phyloP scores from a whole-genome alignment of 2,113 vertebrate genomes.

The Corvus moneduloides region DNA sequence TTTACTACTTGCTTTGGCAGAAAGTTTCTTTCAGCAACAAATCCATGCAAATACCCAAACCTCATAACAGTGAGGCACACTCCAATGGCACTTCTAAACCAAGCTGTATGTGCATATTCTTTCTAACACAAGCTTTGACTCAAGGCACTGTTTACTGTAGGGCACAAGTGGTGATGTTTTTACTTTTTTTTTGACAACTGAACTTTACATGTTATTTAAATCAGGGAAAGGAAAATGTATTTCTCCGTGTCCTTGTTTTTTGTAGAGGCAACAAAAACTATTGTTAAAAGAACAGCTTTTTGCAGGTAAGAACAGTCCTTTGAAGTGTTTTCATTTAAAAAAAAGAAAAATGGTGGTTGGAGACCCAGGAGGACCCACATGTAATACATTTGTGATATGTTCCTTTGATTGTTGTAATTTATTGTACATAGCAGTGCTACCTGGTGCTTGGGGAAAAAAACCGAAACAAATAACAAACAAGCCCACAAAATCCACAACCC shows the following conservation, averaged over 20 bases:
- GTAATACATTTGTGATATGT: background rate
- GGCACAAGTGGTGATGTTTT: background rate
- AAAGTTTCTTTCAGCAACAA: background rate
- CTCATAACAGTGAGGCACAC: background rate
- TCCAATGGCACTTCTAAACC: background rate
- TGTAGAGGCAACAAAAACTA: background rate
- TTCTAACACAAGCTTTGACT: background rate
- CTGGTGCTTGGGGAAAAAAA: background rate
- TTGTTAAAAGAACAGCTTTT: background rate
- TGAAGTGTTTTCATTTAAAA: background rate
- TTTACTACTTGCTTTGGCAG: background rate
- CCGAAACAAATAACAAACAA: background rate
- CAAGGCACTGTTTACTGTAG: background rate
- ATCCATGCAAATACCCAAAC: background rate
- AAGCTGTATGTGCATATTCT: background rate
- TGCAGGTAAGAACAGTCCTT: background rate
- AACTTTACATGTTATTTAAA: slow-evolving; percentile 10
- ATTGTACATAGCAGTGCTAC: background rate
- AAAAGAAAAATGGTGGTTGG: background rate
- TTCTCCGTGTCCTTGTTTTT: background rate
- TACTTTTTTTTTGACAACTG: background rate
- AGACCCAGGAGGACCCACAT: background rate
- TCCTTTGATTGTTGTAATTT: background rate
- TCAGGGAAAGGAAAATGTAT: background rate
- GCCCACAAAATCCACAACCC: background rate